Evolutionary conservation across 2,888 invertebrate genomes (phyloP), one percentile per base, ranked within the genome.

Genomic region (Emmelina monodactyla): DNA sequence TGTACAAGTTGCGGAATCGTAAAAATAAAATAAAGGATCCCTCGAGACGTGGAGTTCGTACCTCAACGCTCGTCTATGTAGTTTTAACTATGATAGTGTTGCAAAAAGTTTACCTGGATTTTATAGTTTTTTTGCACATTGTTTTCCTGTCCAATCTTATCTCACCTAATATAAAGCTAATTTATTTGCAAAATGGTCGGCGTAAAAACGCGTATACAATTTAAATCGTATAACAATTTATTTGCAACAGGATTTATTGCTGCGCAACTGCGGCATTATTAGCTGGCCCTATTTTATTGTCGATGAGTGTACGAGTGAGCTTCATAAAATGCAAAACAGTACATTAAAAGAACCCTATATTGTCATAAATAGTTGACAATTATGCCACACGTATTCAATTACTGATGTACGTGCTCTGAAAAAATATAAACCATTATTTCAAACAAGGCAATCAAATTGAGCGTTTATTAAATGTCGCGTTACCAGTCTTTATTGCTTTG

Each of bases 271-370:
- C 25, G 25, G 25, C 28, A 46, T 46, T 46, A 42, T 41, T 38
- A 28, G 38, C 39, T 39, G 38, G 41, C 25, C n/a, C 25, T 25
- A 25, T 25, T n/a, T n/a, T n/a, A n/a, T n/a, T n/a, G n/a, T 43
- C 37, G 34, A 35, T 33, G 40, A 44, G 47, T 48, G 6, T 12
- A 11, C 13, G 29, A 12, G 10, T 30, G 36, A 34, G 22, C 61
- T 64, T 61, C 59, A 65, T 66, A 62, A 69, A 61, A 68, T 71
- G 65, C 59, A 62, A 67, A 73, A 56, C 52, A 43, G 46, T 42
- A 47, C 49, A 53, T 53, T 56, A 55, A 55, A 55, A 53, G 45
- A 48, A 51, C 43, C 52, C 46, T 42, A 43, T 43, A 47, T 40
- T 44, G 43, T 42, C 45, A 49, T 62, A 62, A 63, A 58, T 51